phyloP scores from a whole-genome alignment of 2,797 vertebrate species.

The Thaleichthys pacificus region DNA sequence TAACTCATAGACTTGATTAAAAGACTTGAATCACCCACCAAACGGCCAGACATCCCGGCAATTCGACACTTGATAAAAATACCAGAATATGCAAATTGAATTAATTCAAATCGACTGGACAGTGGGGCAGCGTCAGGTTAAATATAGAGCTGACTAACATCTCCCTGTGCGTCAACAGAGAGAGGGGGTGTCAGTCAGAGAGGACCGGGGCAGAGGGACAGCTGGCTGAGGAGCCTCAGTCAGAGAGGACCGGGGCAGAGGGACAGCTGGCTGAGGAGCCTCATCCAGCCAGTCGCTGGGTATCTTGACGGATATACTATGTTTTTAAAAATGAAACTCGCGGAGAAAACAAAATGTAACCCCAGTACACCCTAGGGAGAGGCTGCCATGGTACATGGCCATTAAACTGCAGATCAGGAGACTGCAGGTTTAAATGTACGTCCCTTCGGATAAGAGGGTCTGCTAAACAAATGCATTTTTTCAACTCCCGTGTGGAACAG shows the following conservation, averaged over 20 bases:
- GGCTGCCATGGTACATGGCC: slow-evolving; percentile 36
- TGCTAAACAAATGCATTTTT: no score
- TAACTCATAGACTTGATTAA: not conserved
- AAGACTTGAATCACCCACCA: slow-evolving; percentile 9
- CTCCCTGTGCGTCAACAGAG: slow-evolving; percentile 20
- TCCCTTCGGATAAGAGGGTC: no score
- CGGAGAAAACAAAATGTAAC: slow-evolving; percentile 36
- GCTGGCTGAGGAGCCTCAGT: slow-evolving; percentile 24
- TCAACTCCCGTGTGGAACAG: not conserved
- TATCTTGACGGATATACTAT: slow-evolving; percentile 46
- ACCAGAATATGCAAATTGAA: slow-evolving; percentile 8
- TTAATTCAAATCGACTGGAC: not conserved
- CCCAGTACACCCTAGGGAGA: slow-evolving; percentile 38
- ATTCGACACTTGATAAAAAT: not conserved
- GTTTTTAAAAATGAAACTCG: slow-evolving; percentile 56
- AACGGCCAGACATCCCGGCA: not conserved
- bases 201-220: slow-evolving; percentile 24
- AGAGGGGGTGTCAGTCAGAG: slow-evolving; percentile 12
- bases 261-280: slow-evolving; percentile 36
- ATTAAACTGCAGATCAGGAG: no score
- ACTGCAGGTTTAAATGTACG: no score
- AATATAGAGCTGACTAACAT: slow-evolving; percentile 26
- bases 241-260: no score
- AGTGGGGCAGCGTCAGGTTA: slow-evolving; percentile 4
- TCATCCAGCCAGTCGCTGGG: slow-evolving; percentile 24